Evolutionary conservation across 2,888 invertebrate species (phyloP).

Genomic region (Parapristionchus giblindavisi): DNA sequence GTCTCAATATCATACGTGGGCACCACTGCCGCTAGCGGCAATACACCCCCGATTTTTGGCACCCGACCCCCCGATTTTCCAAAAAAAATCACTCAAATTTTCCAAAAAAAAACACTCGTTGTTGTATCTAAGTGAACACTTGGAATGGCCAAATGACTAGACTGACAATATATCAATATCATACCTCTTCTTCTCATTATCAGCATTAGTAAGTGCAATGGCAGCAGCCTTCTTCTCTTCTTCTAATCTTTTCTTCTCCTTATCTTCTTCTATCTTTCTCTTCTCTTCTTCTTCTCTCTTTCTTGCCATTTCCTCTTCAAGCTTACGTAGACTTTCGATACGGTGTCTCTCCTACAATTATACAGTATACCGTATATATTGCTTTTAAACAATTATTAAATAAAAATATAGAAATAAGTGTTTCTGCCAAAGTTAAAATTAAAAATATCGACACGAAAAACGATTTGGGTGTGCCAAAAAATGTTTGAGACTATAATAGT

Average conservation of each 20-base stretch:
- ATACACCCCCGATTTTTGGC: too few relatives aligned
- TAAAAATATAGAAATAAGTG: too few relatives aligned
- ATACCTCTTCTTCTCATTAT: not conserved
- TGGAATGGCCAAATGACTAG: too few relatives aligned
- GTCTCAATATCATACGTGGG: too few relatives aligned
- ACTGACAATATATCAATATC: not conserved
- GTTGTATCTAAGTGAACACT: too few relatives aligned
- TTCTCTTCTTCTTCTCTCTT: slow-evolving; percentile 35
- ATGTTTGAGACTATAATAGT: not conserved
- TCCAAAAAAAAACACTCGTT: too few relatives aligned
- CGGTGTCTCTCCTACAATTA: not conserved
- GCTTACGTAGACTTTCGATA: slow-evolving; percentile 1
- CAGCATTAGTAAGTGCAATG: not conserved
- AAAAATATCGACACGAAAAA: not conserved
- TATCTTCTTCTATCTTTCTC: slow-evolving; percentile 28
- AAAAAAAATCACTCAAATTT: too few relatives aligned
- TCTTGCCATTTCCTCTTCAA: slow-evolving; percentile 30
- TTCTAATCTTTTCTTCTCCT: slow-evolving; percentile 1
- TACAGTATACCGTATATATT: too few relatives aligned
- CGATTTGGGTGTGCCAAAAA: not conserved
- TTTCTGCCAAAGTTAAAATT: too few relatives aligned
- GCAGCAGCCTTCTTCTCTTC: not conserved
- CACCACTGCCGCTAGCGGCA: too few relatives aligned
- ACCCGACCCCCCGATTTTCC: too few relatives aligned
- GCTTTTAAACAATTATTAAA: too few relatives aligned